Base-by-base conservation (phyloP, 2,113 vertebrate species). In the Trachemys scripta region DNA sequence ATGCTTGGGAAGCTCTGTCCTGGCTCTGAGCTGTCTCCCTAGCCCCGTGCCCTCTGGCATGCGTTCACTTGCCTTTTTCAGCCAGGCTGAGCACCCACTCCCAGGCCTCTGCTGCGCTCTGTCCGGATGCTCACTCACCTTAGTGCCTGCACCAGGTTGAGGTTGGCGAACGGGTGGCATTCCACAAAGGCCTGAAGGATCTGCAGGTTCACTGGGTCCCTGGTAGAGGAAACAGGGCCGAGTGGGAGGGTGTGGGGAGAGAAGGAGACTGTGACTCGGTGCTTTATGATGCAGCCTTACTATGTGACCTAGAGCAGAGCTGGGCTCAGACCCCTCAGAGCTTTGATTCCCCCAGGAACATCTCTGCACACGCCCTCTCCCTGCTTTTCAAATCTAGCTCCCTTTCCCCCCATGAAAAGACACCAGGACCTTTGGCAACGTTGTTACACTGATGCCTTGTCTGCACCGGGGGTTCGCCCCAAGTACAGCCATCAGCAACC, bases 121-220 rank as follows among this genome's bases (percentile, higher is more conserved):
- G 4, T 1, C 6, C 29, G 16, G 10, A 1, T 42, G 51, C 4
- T 78, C 19, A 51, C 98, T 98, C 82, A 99, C 99, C 99, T 99
- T 84, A 99, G 98, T 1, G 99, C 99, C 97, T 99, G 99, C 24
- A 99, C 99, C 16, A 99, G 98, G 97, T 99, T 99, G 85, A 99
- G 99, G 95, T 99, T 98, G 16, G 99, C 98, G 92, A 99, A 99
- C 95, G 99, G 98, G 9, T 99, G 99, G 89, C 99, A 99, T 24
- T 99, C 99, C 94, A 99, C 99, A 16, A 99, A 99, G 69, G 99
- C 99, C 95, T 99, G 99, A 49, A 99, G 98, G 72, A 99, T 98
- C 98, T 99, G 98, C 57, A 99, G 98, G 96, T 99, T 99, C 90
- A 98, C 86, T 27, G 99, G 97, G n/a, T 99, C 99, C 96, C 99